These are phyloP conservation scores for Drosophila trapezifrons DNA, from an alignment of 1,140 invertebrate genomes.

Conservation along the genomic window DNA sequence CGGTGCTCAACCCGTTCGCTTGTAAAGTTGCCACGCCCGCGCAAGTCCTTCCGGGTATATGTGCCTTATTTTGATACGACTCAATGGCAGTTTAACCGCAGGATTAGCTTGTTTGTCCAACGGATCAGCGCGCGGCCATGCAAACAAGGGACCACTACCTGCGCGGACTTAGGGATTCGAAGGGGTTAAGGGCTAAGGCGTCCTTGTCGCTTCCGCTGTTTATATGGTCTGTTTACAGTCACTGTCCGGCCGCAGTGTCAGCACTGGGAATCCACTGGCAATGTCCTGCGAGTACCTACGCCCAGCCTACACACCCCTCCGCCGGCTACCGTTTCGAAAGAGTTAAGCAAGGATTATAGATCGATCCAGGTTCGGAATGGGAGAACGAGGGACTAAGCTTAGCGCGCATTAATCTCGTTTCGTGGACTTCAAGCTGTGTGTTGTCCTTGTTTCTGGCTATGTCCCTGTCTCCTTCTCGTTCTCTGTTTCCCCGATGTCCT, in stretches of 20 bases:
- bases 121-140: constrained; percentile 70
- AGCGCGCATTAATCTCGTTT: constrained; percentile 79
- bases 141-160: constrained; percentile 66
- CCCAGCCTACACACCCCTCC: constrained; percentile 19
- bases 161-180: constrained; percentile 15
- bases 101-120: constrained; percentile 81
- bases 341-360: constrained; percentile 76
- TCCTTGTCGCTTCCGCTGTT: constrained; percentile 70
- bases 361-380: constrained; percentile 14
- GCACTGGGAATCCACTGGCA: constrained; percentile 48
- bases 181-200: constrained; percentile 59
- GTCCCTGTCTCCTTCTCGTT: constrained; percentile 1
- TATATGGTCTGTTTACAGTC: constrained; percentile 76
- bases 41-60: constrained; percentile 74
- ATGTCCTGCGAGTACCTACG: constrained; percentile 59
- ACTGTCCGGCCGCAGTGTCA: constrained; percentile 35
- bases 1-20: constrained; percentile 63
- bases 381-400: constrained; percentile 52
- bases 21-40: constrained; percentile 57
- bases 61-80: constrained; percentile 74
- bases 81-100: constrained; percentile 83
- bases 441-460: constrained; percentile 5
- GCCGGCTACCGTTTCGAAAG: constrained; percentile 59
- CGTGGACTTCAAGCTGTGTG: constrained; percentile 56
- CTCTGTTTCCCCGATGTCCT: background rate